phyloP scores from a whole-genome alignment of 2,888 invertebrate species.

The Pseudolycoriella hygida region DNA sequence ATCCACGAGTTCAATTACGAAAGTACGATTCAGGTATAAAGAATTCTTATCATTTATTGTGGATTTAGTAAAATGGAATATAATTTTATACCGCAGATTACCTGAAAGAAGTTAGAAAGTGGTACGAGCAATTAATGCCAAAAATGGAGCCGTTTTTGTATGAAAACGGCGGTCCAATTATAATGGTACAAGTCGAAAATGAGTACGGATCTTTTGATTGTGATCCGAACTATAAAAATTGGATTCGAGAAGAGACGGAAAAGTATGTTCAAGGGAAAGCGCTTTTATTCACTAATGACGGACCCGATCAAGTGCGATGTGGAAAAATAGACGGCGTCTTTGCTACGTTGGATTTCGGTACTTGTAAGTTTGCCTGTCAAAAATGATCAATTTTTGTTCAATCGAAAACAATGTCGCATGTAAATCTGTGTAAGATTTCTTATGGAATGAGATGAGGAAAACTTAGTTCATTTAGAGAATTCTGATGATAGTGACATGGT shows the following conservation, averaged over 20 bases:
- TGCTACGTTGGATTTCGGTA: constrained; percentile 60
- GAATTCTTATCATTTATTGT: constrained; percentile 21
- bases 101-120: constrained; percentile 31
- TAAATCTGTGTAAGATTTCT: too few relatives aligned
- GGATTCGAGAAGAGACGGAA: constrained; percentile 43
- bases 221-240: constrained; percentile 48
- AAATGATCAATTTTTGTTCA: constrained; percentile 17
- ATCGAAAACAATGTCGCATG: background rate
- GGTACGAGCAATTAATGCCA: constrained; percentile 35
- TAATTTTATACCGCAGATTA: constrained; percentile 28
- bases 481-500: too few relatives aligned
- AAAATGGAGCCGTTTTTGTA: constrained; percentile 30
- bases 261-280: constrained; percentile 38
- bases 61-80: background rate
- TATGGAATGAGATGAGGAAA: too few relatives aligned
- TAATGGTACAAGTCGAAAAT: constrained; percentile 78
- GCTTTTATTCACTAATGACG: constrained; percentile 76
- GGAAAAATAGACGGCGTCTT: constrained; percentile 54
- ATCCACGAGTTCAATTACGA: constrained; percentile 42
- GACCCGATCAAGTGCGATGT: constrained; percentile 37
- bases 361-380: background rate
- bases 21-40: constrained; percentile 33
- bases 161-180: constrained; percentile 66
- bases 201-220: constrained; percentile 69
- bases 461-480: too few relatives aligned